A percentile compares a stretch with the other conserved stretches of the same genome.
These are phyloP conservation scores for Hylia prasina DNA, from an alignment of 2,113 vertebrate genomes.

Conservation along the genomic window DNA sequence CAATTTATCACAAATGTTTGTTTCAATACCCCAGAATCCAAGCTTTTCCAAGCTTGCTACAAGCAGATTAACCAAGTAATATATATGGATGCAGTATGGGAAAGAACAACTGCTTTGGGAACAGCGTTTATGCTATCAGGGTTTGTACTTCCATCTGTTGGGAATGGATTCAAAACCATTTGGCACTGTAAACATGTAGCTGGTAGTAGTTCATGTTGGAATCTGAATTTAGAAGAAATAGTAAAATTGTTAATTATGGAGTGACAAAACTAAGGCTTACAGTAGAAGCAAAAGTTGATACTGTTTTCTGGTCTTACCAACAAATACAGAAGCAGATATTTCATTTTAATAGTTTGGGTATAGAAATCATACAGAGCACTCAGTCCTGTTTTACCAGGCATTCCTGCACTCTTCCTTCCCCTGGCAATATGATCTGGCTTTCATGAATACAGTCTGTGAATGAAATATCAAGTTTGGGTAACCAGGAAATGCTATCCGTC, in stretches of 20 bases:
- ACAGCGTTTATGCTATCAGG: background rate
- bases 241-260: background rate
- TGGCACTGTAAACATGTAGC: background rate
- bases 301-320: background rate
- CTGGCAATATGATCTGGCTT: background rate
- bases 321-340: background rate
- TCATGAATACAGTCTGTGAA: background rate
- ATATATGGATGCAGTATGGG: background rate
- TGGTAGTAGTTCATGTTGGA: background rate
- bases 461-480: background rate
- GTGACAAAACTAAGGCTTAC: background rate
- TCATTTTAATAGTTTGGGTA: background rate
- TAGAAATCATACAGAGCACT: background rate
- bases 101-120: background rate
- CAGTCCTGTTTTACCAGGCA: background rate
- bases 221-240: slow-evolving; percentile 1
- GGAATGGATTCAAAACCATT: background rate
- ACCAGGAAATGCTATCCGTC: background rate
- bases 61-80: slow-evolving; percentile 13
- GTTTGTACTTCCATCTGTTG: slow-evolving; percentile 42
- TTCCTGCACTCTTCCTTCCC: background rate
- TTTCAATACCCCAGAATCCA: background rate
- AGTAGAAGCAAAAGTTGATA: background rate
- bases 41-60: background rate
- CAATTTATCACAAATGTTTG: background rate